A percentile compares a stretch with the other conserved stretches of the same genome.
Evolutionary conservation across 2,888 invertebrate species (phyloP).

Genomic region (Tetranychus truncatus): DNA sequence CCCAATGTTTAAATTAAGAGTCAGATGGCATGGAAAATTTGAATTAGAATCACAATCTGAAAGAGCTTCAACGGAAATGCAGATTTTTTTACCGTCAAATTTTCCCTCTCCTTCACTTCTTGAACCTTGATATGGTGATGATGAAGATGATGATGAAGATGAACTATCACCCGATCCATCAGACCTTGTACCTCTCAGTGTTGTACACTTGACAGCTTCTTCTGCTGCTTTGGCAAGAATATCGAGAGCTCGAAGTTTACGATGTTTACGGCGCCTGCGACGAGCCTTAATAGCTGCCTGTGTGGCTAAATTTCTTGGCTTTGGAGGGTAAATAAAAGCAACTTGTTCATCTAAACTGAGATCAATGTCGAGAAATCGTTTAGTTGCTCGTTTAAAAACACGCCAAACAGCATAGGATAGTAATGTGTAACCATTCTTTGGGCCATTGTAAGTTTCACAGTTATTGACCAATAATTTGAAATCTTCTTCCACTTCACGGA

Average conservation of each 20-base stretch:
- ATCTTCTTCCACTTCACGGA: constrained; percentile 63
- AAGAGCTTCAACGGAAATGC: not conserved
- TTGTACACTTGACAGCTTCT: constrained; percentile 13
- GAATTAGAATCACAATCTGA: constrained; percentile 12
- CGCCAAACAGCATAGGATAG: constrained; percentile 19
- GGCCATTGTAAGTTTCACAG: constrained; percentile 76
- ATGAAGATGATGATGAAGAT: not conserved
- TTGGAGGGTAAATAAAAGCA: constrained; percentile 19
- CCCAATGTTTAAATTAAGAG: not conserved
- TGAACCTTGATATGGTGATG: constrained; percentile 1
- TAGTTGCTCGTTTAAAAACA: constrained; percentile 12
- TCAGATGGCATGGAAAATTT: constrained; percentile 9
- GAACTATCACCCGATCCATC: not conserved
- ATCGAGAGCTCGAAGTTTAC: constrained; percentile 16
- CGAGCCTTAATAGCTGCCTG: constrained; percentile 16
- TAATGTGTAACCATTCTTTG: constrained; percentile 52
- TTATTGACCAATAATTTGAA: constrained; percentile 81
- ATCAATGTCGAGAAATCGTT: constrained; percentile 11
- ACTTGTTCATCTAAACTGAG: constrained; percentile 14
- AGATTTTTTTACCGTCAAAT: not conserved
- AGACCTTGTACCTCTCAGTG: not conserved
- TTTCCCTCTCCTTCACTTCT: not conserved
- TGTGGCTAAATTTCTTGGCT: not conserved
- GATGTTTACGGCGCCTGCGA: constrained; percentile 10
- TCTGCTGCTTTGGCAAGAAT: constrained; percentile 18